A percentile compares a stretch with the other conserved stretches of the same genome.
phyloP scores from a whole-genome alignment of 2,113 vertebrate genomes.

The Leptosomus discolor region DNA sequence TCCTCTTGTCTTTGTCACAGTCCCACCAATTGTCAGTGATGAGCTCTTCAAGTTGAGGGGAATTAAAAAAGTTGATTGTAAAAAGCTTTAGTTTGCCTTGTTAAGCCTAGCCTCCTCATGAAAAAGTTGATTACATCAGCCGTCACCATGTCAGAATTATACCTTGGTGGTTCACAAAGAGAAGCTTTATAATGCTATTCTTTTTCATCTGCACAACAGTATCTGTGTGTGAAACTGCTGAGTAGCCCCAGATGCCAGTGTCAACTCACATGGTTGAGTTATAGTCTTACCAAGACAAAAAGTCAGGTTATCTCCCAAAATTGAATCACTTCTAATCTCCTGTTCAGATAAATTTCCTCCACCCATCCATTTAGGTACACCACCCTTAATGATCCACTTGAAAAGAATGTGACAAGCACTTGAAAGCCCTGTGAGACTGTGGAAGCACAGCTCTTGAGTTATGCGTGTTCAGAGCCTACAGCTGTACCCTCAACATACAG shows the following conservation, averaged over 20 bases:
- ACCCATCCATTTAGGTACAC: slow-evolving; percentile 41
- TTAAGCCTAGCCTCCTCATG: not conserved
- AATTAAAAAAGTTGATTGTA: not conserved
- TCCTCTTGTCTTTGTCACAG: not conserved
- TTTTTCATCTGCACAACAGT: not conserved
- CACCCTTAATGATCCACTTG: slow-evolving; percentile 57
- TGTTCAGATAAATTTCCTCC: slow-evolving; percentile 52
- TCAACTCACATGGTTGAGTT: slow-evolving; percentile 10
- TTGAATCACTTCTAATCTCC: slow-evolving; percentile 60
- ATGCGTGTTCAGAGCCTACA: not conserved
- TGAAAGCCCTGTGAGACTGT: not conserved
- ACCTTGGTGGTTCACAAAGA: not conserved
- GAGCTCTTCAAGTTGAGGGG: not conserved
- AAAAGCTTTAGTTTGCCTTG: not conserved
- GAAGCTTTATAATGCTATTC: slow-evolving; percentile 12
- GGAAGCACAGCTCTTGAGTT: not conserved
- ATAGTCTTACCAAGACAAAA: slow-evolving; percentile 29
- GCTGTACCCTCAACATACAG: not conserved
- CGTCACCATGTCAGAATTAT: slow-evolving; percentile 1
- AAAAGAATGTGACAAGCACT: slow-evolving; percentile 44
- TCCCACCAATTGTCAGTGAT: not conserved
- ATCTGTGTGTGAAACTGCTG: slow-evolving; percentile 5
- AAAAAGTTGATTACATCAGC: slow-evolving; percentile 12
- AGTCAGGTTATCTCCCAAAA: slow-evolving; percentile 42
- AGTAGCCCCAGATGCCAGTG: not conserved